Base-by-base conservation (phyloP, 30 jellyfish, hydroid and myxozoan genomes). In the Haliclystus octoradiatus region DNA sequence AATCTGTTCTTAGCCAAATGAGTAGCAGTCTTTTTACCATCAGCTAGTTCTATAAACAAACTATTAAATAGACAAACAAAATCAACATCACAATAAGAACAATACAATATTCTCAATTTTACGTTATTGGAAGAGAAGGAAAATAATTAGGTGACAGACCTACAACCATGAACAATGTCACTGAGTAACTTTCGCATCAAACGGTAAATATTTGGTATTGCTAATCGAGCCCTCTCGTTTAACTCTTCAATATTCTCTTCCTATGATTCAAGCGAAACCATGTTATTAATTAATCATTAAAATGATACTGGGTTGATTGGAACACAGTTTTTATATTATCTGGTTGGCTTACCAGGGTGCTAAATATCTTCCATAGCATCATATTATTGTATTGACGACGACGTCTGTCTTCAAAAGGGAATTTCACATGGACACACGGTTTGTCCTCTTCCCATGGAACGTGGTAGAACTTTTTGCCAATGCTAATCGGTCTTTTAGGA, bases 371-470 rank as follows among this genome's bases (percentile, higher is more conserved):
- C 33, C 47, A 34, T 61, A 88, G 76, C 93, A 88, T 63, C 40
- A 82, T 73, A 13, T 67, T 65, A 49, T 88, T 88, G 73, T 68
- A 88, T 7, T 69, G 84, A 30, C 97, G 49, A 34, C 97, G 62
- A 52, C 97, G 62, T 68, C 75, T 95, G 51, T 88, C 97, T 68
- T 88, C 97, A 76, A 81, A 88, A 29, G 93, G 93, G 66, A 88
- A 88, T 68, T 88, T 88, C 64, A 88, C 82, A 62, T 65, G 85
- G 0, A 92, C 65, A 69, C 97, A 88, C 32, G 95, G 95, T 63
- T 88, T 88, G 22, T 70, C 80, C 26, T 78, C 65, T 3, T 72
- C 89, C 51, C 73, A 88, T 25, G 97, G 97, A 2, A 88, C 77
- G 13, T 70, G 62, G 64, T 28, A 81, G 64, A 78, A 88, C 52